Conservation (phyloP, 1,140 invertebrate species). For the Aphidius gifuensis region DNA sequence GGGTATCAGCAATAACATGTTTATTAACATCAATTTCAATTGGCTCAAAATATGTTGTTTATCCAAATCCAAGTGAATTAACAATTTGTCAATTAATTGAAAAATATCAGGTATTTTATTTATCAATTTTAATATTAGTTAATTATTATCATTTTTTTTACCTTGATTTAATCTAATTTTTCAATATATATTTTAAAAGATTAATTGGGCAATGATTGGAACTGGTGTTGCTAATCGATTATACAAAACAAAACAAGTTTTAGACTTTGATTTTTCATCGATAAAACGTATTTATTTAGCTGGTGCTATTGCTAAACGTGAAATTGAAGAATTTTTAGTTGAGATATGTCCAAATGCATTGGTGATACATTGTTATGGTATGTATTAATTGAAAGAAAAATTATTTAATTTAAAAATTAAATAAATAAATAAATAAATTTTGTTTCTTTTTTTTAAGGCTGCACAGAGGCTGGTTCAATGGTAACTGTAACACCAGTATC, state of each 20-base stretch:
- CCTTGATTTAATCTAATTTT: not conserved
- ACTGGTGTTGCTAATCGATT: slow-evolving; percentile 34
- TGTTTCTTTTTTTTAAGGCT: slow-evolving; percentile 28
- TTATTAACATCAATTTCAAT: slow-evolving; percentile 4
- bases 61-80: slow-evolving; percentile 23
- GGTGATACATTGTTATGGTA: slow-evolving; percentile 37
- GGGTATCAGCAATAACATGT: slow-evolving; percentile 25
- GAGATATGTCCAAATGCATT: slow-evolving; percentile 23
- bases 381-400: not conserved
- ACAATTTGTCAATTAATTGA: slow-evolving; percentile 30
- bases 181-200: slow-evolving; percentile 11
- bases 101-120: slow-evolving; percentile 30
- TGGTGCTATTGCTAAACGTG: slow-evolving; percentile 40
- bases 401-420: not conserved
- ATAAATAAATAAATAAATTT: slow-evolving; percentile 5
- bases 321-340: slow-evolving; percentile 24
- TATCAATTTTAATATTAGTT: not conserved
- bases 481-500: not conserved
- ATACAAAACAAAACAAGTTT: slow-evolving; percentile 18
- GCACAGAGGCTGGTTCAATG: slow-evolving; percentile 33
- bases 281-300: slow-evolving; percentile 29
- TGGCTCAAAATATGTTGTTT: slow-evolving; percentile 20
- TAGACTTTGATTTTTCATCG: slow-evolving; percentile 33
- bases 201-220: slow-evolving; percentile 24
- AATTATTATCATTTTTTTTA: not conserved